These are phyloP conservation scores for Tragelaphus strepsiceros DNA, from an alignment of 2,113 vertebrate genomes.

Conservation along the genomic window DNA sequence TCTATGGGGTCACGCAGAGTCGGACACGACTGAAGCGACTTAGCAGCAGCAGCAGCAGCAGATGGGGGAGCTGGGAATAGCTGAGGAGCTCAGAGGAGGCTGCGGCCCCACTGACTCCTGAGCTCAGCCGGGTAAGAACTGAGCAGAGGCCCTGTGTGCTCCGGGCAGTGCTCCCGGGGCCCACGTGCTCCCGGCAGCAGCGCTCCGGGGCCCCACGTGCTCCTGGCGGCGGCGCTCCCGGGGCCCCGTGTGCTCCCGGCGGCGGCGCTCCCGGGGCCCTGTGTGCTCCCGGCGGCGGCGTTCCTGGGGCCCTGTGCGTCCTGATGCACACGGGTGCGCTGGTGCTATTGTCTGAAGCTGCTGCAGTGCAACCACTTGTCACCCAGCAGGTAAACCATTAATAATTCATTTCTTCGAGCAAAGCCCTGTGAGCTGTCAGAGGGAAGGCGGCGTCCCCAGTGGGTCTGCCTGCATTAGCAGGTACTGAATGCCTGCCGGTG, in stretches of 20 bases:
- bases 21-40: fast-evolving
- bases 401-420: not conserved
- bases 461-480: fast-evolving
- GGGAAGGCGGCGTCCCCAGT: not conserved
- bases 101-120: not conserved
- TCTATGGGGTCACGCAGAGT: not conserved
- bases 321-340: fast-evolving
- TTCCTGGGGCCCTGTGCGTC: not conserved
- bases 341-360: not conserved
- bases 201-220: fast-evolving
- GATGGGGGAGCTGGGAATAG: not conserved
- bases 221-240: fast-evolving
- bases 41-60: not conserved
- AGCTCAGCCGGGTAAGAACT: not conserved
- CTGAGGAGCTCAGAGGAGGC: not conserved
- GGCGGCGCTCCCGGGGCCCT: too few species aligned
- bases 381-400: not conserved
- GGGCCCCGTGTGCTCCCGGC: too few species aligned
- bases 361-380: not conserved
- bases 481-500: not conserved
- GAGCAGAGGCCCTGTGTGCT: not conserved
- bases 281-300: too few species aligned
- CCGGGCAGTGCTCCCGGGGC: too few species aligned
- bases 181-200: fast-evolving
- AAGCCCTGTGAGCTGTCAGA: not conserved